phyloP scores from a whole-genome alignment of 2,113 vertebrate genomes.

The Siniperca knerii region DNA sequence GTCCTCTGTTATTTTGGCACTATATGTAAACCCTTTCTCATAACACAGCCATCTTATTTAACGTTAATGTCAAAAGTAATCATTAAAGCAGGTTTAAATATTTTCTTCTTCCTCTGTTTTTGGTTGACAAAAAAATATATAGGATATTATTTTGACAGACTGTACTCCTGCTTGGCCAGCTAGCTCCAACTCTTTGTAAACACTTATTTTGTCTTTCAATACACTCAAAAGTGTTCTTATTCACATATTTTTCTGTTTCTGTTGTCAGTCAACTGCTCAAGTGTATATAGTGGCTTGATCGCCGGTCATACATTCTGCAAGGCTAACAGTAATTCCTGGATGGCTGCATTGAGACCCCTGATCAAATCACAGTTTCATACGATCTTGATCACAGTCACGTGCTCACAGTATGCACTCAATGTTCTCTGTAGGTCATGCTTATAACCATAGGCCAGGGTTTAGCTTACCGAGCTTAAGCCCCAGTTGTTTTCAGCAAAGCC shows the following conservation, averaged over 20 bases:
- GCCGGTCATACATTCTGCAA: neutral
- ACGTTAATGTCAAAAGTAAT: too few relatives aligned
- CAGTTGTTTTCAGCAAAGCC: neutral
- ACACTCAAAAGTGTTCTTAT: too few relatives aligned
- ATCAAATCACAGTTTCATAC: slow-evolving; percentile 21
- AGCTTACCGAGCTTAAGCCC: neutral
- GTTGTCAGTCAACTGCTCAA: neutral
- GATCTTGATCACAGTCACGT: neutral
- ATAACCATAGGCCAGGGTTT: neutral
- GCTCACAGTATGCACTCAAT: neutral
- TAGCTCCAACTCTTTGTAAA: too few relatives aligned
- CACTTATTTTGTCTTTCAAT: too few relatives aligned
- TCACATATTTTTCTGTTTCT: neutral
- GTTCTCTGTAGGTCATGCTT: slow-evolving; percentile 16
- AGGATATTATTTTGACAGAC: too few relatives aligned
- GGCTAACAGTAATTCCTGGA: slow-evolving; percentile 11
- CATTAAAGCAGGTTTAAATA: too few relatives aligned
- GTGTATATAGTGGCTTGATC: neutral
- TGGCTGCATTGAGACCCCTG: slow-evolving; percentile 8
- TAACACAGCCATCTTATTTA: too few relatives aligned
- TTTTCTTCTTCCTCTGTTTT: too few relatives aligned
- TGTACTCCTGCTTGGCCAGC: too few relatives aligned
- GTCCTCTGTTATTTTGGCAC: too few relatives aligned
- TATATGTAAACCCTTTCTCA: too few relatives aligned
- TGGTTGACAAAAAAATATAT: too few relatives aligned